Base-by-base conservation (phyloP, 2,113 vertebrate genomes). In the Lepidothrix coronata region DNA sequence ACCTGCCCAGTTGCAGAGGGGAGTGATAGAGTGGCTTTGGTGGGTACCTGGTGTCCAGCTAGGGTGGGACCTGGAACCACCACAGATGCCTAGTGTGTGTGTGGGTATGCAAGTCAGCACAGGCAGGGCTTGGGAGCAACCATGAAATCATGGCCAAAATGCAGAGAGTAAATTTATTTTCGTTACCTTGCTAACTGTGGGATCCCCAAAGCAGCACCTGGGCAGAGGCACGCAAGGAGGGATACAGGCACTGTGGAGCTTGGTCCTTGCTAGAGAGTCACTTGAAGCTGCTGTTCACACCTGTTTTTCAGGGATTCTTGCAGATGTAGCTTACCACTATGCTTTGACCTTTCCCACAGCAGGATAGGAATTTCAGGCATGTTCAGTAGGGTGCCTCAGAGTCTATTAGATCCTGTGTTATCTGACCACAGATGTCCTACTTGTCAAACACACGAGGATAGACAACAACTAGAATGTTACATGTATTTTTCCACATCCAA, bases 151-250 rank as follows among this genome's bases (percentile, higher is more conserved):
- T 0, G 0, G 18, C 23, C 77, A 44, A 87, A 85, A 81, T 39
- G 15, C 25, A 65, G n/a, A 66, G 27, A 35, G 12, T 65, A 52
- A 37, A 15, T 59, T 80, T 84, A 5, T 15, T 91, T 80, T 77
- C 0, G 0, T 49, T 61, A 11, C 28, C 17, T 72, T 49, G 20
- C 23, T 27, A 12, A 6, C 61, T 8, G 14, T 6, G 28, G 9
- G 58, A 51, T 65, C 23, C 14, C 19, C 5, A 5, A 57, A 62
- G 48, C 63, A 81, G 27, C 63, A 33, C 23, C 17, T 10, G 5
- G n/a, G n/a, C n/a, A 67, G 89, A 72, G 37, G 25, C 52, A 66
- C 0, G 2, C 18, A 30, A 5, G 8, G 5, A 11, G n/a, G 44
- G 22, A 72, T 1, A 3, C 10, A 51, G 33, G 59, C 41, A 57